Base-by-base conservation (phyloP, 1,140 invertebrate genomes). In the Aphelenchoides fujianensis region DNA sequence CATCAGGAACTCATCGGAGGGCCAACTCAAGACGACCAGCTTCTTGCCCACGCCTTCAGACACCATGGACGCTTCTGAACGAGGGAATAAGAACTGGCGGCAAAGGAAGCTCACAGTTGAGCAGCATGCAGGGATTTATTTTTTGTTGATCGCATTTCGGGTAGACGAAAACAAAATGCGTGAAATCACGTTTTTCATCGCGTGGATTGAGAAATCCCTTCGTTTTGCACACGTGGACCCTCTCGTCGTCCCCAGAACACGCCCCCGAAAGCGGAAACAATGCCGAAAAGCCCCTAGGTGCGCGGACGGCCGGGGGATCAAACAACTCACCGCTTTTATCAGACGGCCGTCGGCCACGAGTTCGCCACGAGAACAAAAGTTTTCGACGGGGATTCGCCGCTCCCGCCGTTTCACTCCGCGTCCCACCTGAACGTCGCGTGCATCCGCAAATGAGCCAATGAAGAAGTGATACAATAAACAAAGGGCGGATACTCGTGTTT, bases 311-410 rank as follows among this genome's bases (percentile, higher is more conserved):
- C n/a, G n/a, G n/a, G n/a, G n/a, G n/a, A 48, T 16, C 12, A 48
- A 48, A 48, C 41, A 48, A 48, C 12, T 48, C 23, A 48, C 41
- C 41, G 12, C 23, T 48, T n/a, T n/a, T n/a, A n/a, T n/a, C n/a
- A n/a, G 12, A 48, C 12, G 23, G 23, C 41, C 23, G 41, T 48
- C 12, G 41, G 23, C 41, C 23, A 16, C 41, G 23, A 48, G 23
- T 48, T 48, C n/a, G n/a, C n/a, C n/a, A n/a, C n/a, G n/a, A n/a
- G 41, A 48, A 48, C 41, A 48, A 48, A 48, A 48, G 41, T 48
- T 48, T 48, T 48, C 41, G 23, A 48, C 23, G 12, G 41, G n/a
- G n/a, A n/a, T n/a, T n/a, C n/a, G n/a, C n/a, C n/a, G n/a, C n/a
- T n/a, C n/a, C n/a, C n/a, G 41, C 23, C 41, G 12, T 12, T 48